These are phyloP conservation scores for Apeira syringaria DNA, from an alignment of 2,888 invertebrate genomes.

Conservation along the genomic window DNA sequence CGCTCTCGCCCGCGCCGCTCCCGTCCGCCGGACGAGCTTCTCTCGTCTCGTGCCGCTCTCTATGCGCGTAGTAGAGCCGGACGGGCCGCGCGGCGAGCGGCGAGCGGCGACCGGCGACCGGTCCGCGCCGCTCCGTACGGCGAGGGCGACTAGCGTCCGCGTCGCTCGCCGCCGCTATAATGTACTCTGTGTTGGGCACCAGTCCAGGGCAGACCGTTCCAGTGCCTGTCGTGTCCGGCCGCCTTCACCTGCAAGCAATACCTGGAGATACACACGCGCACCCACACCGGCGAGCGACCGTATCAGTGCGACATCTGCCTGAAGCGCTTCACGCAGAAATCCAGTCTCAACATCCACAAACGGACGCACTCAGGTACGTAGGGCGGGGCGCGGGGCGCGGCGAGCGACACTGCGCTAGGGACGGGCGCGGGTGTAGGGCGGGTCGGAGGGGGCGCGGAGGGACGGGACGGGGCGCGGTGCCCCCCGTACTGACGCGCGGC, in stretches of 20 bases:
- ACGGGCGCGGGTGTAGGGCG: not conserved
- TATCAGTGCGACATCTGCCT: conserved; percentile 90
- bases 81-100: conserved; percentile 61
- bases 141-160: conserved; percentile 73
- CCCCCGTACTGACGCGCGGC: conserved; percentile 38
- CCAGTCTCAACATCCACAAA: conserved; percentile 92
- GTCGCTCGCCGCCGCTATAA: conserved; percentile 78
- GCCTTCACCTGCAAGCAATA: conserved; percentile 85
- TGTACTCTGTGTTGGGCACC: conserved; percentile 78
- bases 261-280: conserved; percentile 85
- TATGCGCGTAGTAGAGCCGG: not conserved
- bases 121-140: conserved; percentile 74
- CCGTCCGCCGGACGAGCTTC: not conserved
- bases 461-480: conserved; percentile 21
- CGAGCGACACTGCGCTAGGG: conserved; percentile 6
- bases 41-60: not conserved
- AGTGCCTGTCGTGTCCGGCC: conserved; percentile 84
- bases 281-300: conserved; percentile 83
- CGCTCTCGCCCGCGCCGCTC: conserved; percentile 48
- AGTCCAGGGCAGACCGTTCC: conserved; percentile 84
- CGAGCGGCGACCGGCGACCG: conserved; percentile 74
- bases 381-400: conserved; percentile 32
- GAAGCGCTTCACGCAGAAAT: conserved; percentile 92
- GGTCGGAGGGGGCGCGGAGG: conserved; percentile 10
- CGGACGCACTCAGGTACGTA: conserved; percentile 87